phyloP scores from a whole-genome alignment of 2,797 vertebrate genomes.

The Myotis myotis region DNA sequence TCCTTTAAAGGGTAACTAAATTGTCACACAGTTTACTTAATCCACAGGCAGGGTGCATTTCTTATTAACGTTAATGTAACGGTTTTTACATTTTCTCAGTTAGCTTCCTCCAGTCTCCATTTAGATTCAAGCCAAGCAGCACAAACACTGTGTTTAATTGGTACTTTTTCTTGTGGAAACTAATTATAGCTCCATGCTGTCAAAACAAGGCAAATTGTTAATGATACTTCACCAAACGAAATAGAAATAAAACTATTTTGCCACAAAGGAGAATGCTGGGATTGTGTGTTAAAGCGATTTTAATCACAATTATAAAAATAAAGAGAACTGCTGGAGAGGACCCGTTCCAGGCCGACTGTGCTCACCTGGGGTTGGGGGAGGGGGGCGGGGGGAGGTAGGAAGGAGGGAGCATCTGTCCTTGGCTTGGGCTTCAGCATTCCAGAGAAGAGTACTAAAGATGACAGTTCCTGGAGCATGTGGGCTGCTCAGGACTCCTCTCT shows the following conservation, averaged over 20 bases:
- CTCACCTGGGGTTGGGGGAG: neutral
- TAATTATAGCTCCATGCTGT: slow-evolving; percentile 67
- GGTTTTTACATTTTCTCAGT: slow-evolving; percentile 46
- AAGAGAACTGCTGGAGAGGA: neutral
- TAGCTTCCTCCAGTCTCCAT: slow-evolving; percentile 43
- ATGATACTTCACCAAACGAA: slow-evolving; percentile 67
- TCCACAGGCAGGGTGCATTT: neutral
- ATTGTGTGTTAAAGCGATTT: slow-evolving; percentile 36
- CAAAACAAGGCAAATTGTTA: slow-evolving; percentile 73
- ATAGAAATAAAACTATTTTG: slow-evolving; percentile 63
- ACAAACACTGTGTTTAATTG: slow-evolving; percentile 66
- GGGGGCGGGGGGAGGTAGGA: rapidly evolving
- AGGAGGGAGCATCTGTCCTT: neutral
- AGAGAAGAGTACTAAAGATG: neutral
- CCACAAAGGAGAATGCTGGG: neutral
- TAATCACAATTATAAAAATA: slow-evolving; percentile 42
- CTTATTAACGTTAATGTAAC: neutral
- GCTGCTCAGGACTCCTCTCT: neutral
- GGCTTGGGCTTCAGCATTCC: neutral
- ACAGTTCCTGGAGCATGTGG: neutral
- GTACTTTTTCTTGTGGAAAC: slow-evolving; percentile 66
- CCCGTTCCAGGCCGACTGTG: neutral
- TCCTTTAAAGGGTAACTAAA: neutral
- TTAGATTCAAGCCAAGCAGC: slow-evolving; percentile 61
- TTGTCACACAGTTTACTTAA: neutral